Evolutionary conservation across 2,797 vertebrate species (phyloP).

Genomic region (Esox masquinongy): DNA sequence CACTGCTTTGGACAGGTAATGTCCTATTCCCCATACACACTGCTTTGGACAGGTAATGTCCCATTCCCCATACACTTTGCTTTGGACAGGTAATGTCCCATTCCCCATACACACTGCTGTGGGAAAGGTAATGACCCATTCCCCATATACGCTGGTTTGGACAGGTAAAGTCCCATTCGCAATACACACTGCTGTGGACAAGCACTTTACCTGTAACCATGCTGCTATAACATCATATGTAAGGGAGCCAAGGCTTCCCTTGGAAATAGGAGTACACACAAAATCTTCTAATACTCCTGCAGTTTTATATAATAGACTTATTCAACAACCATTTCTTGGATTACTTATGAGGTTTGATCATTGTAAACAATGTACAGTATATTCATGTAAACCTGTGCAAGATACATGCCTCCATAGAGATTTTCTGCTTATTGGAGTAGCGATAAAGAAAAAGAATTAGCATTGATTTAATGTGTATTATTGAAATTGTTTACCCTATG

Average conservation of each 20-base stretch:
- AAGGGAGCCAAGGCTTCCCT: background rate
- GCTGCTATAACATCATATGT: background rate
- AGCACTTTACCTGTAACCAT: no score
- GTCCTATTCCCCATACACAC: no score
- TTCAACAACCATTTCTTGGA: background rate
- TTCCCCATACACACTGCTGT: no score
- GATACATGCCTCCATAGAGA: background rate
- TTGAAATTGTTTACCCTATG: background rate
- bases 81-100: no score
- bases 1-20: no score
- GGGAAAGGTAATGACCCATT: no score
- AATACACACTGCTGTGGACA: no score
- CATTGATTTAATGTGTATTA: background rate
- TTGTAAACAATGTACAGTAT: background rate
- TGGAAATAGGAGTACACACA: background rate
- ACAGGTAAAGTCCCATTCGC: no score
- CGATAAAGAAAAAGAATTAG: background rate
- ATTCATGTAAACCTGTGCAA: background rate
- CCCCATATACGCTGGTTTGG: no score
- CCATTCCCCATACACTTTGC: no score
- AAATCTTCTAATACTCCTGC: background rate
- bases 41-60: no score
- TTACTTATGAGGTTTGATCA: background rate
- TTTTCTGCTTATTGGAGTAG: background rate
- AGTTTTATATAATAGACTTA: background rate